Percentiles rank a stretch among this genome's conserved stretches.
phyloP scores from a whole-genome alignment of 2,888 invertebrate species.

The Chamaedrilus cognettii region DNA sequence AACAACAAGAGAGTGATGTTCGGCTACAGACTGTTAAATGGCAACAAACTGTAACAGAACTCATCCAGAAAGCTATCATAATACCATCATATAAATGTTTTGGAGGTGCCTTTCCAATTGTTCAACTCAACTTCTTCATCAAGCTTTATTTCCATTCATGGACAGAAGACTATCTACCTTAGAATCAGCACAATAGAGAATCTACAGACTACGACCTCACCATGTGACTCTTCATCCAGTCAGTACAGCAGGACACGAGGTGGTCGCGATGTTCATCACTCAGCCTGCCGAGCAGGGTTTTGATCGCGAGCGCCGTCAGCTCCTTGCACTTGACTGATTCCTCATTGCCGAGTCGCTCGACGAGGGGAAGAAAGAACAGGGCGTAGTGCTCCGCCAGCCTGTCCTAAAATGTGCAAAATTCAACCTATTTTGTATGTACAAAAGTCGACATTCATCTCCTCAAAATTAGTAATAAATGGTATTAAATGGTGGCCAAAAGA shows the following conservation, averaged over 20 bases:
- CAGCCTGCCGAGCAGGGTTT: constrained; percentile 47
- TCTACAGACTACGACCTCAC: constrained; percentile 1
- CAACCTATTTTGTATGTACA: neutral
- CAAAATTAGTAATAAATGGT: no score
- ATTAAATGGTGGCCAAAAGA: no score
- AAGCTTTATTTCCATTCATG: no score
- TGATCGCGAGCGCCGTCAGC: constrained; percentile 73
- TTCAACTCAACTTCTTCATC: neutral
- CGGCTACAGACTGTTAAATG: no score
- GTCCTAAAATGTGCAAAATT: constrained; percentile 61
- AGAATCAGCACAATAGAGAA: constrained; percentile 3
- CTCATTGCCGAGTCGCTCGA: constrained; percentile 81
- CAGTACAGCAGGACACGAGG: neutral
- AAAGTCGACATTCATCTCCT: no score
- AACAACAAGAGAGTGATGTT: no score
- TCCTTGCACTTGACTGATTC: constrained; percentile 76
- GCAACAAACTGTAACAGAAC: no score
- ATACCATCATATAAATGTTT: no score
- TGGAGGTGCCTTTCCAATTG: no score
- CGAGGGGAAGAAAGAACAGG: constrained; percentile 74
- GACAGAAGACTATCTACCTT: no score
- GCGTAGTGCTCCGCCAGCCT: constrained; percentile 68
- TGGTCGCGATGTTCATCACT: constrained; percentile 4
- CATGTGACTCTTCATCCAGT: constrained; percentile 16
- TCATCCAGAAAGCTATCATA: no score